Evolutionary conservation across 2,888 invertebrate genomes (phyloP).

Genomic region (Rhodophaea formosa): DNA sequence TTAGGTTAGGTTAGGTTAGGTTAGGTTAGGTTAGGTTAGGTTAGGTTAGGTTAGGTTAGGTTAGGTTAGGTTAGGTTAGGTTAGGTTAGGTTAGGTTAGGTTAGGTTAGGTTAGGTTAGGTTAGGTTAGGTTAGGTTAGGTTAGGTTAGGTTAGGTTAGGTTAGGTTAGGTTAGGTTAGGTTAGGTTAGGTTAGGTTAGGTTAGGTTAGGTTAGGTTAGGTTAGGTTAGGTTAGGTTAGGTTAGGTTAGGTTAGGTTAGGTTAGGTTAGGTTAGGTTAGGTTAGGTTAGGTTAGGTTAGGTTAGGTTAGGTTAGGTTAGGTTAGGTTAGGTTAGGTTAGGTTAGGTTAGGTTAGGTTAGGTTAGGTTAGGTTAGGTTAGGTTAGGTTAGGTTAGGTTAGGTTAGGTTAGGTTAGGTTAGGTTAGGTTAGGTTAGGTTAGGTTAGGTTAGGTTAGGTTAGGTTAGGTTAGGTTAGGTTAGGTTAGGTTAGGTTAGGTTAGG

Average conservation of each 20-base stretch:
- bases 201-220: conserved; percentile 1
- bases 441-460: conserved; percentile 1
- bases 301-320: conserved; percentile 1
- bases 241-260: conserved; percentile 1
- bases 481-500: conserved; percentile 1
- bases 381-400: conserved; percentile 1
- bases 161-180: conserved; percentile 1
- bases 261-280: conserved; percentile 1
- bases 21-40: conserved; percentile 9
- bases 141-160: background rate
- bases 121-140: background rate
- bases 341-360: conserved; percentile 1
- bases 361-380: conserved; percentile 1
- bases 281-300: conserved; percentile 1
- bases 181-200: conserved; percentile 1
- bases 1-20: conserved; percentile 7
- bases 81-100: conserved; percentile 7
- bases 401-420: conserved; percentile 1
- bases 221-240: conserved; percentile 1
- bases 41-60: conserved; percentile 9
- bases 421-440: conserved; percentile 1
- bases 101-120: background rate
- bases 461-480: conserved; percentile 1
- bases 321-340: conserved; percentile 1
- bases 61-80: conserved; percentile 9